These are phyloP conservation scores for Stegostoma tigrinum DNA, from an alignment of 2,113 vertebrate species.

Conservation along the genomic window DNA sequence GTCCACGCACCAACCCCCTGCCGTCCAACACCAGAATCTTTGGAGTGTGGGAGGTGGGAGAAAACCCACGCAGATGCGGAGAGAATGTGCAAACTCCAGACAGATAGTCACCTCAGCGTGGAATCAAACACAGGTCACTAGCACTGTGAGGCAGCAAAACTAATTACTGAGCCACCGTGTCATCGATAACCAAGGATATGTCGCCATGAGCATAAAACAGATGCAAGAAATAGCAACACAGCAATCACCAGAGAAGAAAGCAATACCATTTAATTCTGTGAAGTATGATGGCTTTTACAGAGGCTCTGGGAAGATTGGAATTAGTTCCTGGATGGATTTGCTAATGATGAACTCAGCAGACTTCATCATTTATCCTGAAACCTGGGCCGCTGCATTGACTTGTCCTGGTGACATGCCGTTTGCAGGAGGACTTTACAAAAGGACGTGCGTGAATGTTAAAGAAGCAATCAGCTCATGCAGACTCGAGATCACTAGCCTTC, in stretches of 20 bases:
- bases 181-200: not conserved
- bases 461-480: not conserved
- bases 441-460: not conserved
- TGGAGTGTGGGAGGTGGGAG: no score
- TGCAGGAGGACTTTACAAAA: not conserved
- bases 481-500: not conserved
- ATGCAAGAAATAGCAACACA: no score
- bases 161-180: no score
- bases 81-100: no score
- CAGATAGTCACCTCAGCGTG: no score
- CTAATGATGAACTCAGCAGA: not conserved
- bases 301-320: not conserved
- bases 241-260: not conserved
- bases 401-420: not conserved
- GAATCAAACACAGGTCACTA: no score
- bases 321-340: not conserved
- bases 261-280: not conserved
- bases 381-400: not conserved
- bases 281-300: not conserved
- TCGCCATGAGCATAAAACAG: not conserved
- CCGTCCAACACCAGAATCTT: no score
- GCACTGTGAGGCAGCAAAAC: no score
- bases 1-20: no score
- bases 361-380: not conserved
- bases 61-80: no score